These are phyloP conservation scores for Apotomis turbidana DNA, from an alignment of 2,888 invertebrate genomes.

Conservation along the genomic window DNA sequence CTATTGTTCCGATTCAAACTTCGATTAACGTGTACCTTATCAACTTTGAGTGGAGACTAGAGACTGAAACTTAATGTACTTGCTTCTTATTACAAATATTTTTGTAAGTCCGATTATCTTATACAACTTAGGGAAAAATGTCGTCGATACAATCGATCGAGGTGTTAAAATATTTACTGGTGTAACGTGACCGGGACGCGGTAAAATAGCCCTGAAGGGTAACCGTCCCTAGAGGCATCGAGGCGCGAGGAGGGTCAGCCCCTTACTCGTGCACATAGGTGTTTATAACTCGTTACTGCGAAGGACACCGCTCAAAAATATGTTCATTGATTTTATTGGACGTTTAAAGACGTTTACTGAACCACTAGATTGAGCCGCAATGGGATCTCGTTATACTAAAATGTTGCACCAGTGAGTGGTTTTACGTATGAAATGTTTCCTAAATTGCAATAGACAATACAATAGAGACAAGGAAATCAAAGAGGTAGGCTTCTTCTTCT, in stretches of 20 bases:
- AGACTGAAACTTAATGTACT: no score
- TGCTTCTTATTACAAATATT: not conserved
- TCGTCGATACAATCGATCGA: conserved; percentile 15
- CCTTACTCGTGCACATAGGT: conserved; percentile 13
- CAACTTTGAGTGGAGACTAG: no score
- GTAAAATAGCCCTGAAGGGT: conserved; percentile 18
- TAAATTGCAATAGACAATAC: no score
- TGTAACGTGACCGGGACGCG: not conserved
- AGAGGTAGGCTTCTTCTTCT: no score
- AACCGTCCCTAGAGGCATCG: conserved; percentile 2
- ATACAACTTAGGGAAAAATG: not conserved
- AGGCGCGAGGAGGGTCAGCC: conserved; percentile 27
- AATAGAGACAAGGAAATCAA: no score
- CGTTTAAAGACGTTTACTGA: no score
- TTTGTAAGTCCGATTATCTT: not conserved
- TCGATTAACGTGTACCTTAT: no score
- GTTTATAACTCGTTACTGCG: conserved; percentile 18
- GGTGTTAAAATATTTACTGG: conserved; percentile 30
- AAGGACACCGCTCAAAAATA: conserved; percentile 6
- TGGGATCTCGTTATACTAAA: no score
- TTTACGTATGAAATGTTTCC: no score
- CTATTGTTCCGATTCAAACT: no score
- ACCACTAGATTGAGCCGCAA: no score
- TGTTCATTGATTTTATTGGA: not conserved
- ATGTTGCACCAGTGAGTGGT: no score